Evolutionary conservation across 2,888 invertebrate genomes (phyloP), one percentile per base, ranked within the genome.

Genomic region (Rhamphomyia laevipes): DNA sequence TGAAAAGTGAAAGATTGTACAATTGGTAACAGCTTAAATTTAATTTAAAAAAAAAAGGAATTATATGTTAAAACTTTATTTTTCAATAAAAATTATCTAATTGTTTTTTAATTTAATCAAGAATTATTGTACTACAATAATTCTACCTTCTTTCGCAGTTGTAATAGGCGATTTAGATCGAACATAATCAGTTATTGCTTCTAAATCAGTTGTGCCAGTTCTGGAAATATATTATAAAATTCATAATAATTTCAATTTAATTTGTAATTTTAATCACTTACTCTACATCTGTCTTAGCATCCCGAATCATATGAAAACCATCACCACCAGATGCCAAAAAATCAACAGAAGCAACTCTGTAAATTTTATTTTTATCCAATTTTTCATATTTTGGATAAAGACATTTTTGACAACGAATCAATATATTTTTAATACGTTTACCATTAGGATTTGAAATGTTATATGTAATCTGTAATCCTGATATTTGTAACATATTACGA

Each of bases 281-380:
- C 56, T 61, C 58, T 9, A 57, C 18, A 54, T 73, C 68, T 2
- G 64, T 63, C 44, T 61, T 61, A 27, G 67, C 60, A 1, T 66
- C 57, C 15, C 56, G 56, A 59, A 73, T 63, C 57, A 77, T 75
- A 50, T 69, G 58, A 61, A 75, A 85, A 0, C 82, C 83, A 61
- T 86, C 84, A 43, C 87, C 87, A 12, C 86, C 87, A 35, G 71
- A 72, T 2, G 75, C 74, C 48, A 86, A 65, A 61, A 80, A 86
- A 56, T 74, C 73, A 42, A 77, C 74, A 2, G 80, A 62, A 15
- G 80, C 70, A 1, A 89, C 66, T 10, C 77, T 72, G 68, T 89
- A 89, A 17, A 69, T 71, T 55, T 74, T 68, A 35, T 73, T 64
- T 1, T 62, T 56, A 38, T 78, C 71, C 13, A 88, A 67, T 0